Percentiles rank a stretch among this genome's conserved stretches.
Conservation (phyloP, 1,140 invertebrate species). For the Mercenaria mercenaria region DNA sequence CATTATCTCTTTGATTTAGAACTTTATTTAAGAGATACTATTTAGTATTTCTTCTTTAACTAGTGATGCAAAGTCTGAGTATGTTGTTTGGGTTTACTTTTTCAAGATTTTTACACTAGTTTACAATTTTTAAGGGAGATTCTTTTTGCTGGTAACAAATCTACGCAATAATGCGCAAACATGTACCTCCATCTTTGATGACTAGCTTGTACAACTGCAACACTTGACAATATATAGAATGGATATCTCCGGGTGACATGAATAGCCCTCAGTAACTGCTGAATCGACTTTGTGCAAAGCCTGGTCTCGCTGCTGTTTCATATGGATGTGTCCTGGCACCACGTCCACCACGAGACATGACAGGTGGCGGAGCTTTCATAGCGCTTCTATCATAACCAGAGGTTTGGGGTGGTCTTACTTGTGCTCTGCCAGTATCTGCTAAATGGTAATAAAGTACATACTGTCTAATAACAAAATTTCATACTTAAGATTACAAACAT, state of each 20-base stretch:
- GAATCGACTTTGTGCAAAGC: background rate
- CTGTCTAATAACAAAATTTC: background rate
- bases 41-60: no score
- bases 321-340: slow-evolving; percentile 12
- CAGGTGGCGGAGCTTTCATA: slow-evolving; percentile 4
- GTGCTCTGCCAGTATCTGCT: background rate
- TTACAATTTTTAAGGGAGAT: no score
- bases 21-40: no score
- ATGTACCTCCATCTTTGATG: slow-evolving; percentile 1
- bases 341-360: background rate
- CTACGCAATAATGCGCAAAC: slow-evolving; percentile 24
- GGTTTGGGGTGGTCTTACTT: background rate
- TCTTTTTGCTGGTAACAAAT: slow-evolving; percentile 29
- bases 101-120: no score
- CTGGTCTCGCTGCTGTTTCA: background rate
- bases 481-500: no score
- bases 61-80: no score
- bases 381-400: slow-evolving; percentile 2
- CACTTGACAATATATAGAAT: background rate
- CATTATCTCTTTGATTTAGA: no score
- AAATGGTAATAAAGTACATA: no score
- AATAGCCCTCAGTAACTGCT: background rate
- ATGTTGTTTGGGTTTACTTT: no score
- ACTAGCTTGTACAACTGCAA: background rate
- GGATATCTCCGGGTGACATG: background rate